Evolutionary conservation across 2,113 vertebrate species (phyloP).

Genomic region (Terrapene triunguis): DNA sequence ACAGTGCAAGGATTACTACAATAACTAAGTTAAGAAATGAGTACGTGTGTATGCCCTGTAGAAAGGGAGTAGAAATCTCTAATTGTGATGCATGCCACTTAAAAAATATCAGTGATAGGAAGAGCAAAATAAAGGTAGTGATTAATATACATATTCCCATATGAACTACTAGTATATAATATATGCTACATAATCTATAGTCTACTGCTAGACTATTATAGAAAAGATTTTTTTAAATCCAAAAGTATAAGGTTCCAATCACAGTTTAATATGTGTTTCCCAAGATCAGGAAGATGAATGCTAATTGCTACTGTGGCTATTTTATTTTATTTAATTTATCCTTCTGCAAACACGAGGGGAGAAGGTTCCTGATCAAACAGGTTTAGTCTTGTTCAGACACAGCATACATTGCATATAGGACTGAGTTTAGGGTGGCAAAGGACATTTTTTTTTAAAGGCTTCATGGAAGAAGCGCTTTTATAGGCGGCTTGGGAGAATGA

Average conservation of each 20-base stretch:
- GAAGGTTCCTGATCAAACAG: not conserved
- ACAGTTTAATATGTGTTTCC: not conserved
- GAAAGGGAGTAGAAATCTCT: not conserved
- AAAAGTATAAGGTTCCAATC: not conserved
- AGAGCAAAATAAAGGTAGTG: not conserved
- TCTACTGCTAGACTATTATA: not conserved
- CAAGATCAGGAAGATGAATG: not conserved
- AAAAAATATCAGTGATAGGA: not conserved
- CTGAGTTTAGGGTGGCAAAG: not conserved
- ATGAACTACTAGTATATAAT: not conserved
- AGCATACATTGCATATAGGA: not conserved
- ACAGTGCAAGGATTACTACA: not conserved
- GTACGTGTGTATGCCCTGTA: not conserved
- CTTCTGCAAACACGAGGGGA: slow-evolving; percentile 19
- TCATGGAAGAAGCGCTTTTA: not conserved
- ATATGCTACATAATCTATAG: fast-evolving
- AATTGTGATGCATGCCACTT: not conserved
- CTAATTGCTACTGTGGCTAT: not conserved
- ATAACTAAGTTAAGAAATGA: not conserved
- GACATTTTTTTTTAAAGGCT: not conserved
- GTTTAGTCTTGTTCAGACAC: slow-evolving; percentile 10
- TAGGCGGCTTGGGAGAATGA: fast-evolving
- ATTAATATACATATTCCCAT: not conserved
- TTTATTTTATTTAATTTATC: not conserved
- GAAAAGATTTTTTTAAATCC: not conserved